phyloP scores from a whole-genome alignment of 2,113 vertebrate genomes.

The Oryzias woworae region DNA sequence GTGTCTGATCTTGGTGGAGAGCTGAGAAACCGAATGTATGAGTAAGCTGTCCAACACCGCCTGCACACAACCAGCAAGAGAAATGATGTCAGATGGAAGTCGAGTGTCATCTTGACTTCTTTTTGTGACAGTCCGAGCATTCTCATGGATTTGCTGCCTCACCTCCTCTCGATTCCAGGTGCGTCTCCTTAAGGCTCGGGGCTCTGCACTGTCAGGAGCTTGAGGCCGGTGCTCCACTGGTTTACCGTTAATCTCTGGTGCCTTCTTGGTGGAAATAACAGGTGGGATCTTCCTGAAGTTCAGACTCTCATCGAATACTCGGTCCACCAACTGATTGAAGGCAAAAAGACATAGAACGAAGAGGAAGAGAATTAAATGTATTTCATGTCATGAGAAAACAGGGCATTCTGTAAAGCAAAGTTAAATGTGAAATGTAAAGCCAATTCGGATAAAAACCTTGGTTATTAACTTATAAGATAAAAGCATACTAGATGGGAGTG shows the following conservation, averaged over 20 bases:
- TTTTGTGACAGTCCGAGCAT: not conserved
- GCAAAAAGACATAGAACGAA: not conserved
- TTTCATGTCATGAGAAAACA: too few relatives aligned
- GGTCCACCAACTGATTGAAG: constrained; percentile 88
- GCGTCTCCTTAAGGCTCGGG: constrained; percentile 90
- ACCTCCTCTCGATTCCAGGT: constrained; percentile 99
- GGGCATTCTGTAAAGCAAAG: not conserved
- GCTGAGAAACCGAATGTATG: constrained; percentile 92
- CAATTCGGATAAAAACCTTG: not conserved
- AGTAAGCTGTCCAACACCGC: constrained; percentile 95
- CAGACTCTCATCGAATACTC: constrained; percentile 98
- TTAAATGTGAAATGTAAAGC: not conserved
- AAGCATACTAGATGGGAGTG: not conserved
- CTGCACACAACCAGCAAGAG: constrained; percentile 63
- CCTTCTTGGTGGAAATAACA: constrained; percentile 82
- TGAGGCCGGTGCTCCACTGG: constrained; percentile 83
- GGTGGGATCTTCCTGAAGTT: constrained; percentile 98
- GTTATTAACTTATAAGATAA: constrained; percentile 4
- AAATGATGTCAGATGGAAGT: not conserved
- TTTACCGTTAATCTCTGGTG: constrained; percentile 87
- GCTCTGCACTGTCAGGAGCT: constrained; percentile 84
- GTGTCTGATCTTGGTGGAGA: constrained; percentile 94
- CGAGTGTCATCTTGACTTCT: not conserved
- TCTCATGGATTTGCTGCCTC: constrained; percentile 40
- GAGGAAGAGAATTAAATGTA: not conserved